phyloP scores from a whole-genome alignment of 2,888 invertebrate genomes.

The Meandrusa payeni region DNA sequence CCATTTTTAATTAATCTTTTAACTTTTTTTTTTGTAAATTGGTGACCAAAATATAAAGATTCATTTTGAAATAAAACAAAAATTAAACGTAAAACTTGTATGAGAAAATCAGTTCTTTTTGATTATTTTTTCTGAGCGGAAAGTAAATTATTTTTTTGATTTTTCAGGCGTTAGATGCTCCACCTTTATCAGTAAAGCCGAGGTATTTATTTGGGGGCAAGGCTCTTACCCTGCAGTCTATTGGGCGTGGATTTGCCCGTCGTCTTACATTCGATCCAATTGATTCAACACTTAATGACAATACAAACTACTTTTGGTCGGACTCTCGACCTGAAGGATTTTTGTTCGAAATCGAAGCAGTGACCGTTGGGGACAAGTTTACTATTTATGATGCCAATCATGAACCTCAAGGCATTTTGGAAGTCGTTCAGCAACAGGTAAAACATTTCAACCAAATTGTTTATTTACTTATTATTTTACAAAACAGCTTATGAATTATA shows the following conservation, averaged over 20 bases:
- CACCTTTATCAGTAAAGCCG: conserved; percentile 69
- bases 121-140: conserved; percentile 28
- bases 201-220: conserved; percentile 83
- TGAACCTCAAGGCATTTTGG: conserved; percentile 84
- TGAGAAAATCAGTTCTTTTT: conserved; percentile 16
- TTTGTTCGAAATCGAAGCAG: conserved; percentile 85
- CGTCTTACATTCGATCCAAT: conserved; percentile 86
- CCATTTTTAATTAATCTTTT: not conserved
- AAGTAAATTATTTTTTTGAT: conserved; percentile 39
- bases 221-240: conserved; percentile 83
- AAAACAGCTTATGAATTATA: no score
- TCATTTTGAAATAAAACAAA: not conserved
- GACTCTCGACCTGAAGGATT: conserved; percentile 88
- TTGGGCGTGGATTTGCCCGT: conserved; percentile 88
- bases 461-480: no score
- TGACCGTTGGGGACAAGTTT: conserved; percentile 85
- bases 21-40: not conserved
- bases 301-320: conserved; percentile 88
- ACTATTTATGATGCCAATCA: conserved; percentile 85
- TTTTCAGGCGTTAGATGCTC: conserved; percentile 71
- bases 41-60: conserved; percentile 5
- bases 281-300: conserved; percentile 82
- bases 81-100: not conserved
- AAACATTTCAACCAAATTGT: no score
- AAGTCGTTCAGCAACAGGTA: conserved; percentile 85